These are phyloP conservation scores for Calliphora vomitoria DNA, from an alignment of 2,888 invertebrate species.

Conservation along the genomic window DNA sequence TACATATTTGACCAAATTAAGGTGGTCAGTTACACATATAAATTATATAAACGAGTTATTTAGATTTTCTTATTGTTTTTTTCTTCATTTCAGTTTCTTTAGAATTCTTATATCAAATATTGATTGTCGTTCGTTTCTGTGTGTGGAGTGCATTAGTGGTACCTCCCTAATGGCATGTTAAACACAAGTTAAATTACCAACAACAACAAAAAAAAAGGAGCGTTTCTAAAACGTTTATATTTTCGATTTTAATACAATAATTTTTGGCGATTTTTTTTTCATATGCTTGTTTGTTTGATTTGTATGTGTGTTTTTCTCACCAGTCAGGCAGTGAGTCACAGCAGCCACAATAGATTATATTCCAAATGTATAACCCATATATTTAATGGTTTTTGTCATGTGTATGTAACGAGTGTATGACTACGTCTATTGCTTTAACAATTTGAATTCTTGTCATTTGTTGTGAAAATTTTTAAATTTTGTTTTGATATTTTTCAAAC, in stretches of 20 bases:
- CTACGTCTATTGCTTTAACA: constrained; percentile 49
- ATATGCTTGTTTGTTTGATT: constrained; percentile 1
- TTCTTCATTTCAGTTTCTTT: constrained; percentile 13
- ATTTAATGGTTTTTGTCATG: constrained; percentile 68
- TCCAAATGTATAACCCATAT: constrained; percentile 54
- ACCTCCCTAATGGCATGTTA: constrained; percentile 72
- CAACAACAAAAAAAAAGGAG: constrained; percentile 65
- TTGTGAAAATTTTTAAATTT: constrained; percentile 64
- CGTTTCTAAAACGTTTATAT: constrained; percentile 67
- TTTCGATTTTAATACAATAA: constrained; percentile 47
- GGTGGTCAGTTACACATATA: constrained; percentile 57
- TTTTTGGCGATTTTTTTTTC: constrained; percentile 53
- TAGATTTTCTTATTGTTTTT: constrained; percentile 5
- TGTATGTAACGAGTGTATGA: constrained; percentile 54
- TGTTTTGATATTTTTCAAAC: constrained; percentile 60
- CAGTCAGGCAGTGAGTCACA: constrained; percentile 55
- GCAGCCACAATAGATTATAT: constrained; percentile 65
- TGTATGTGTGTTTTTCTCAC: constrained; percentile 35
- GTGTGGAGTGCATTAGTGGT: constrained; percentile 69
- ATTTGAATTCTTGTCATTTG: constrained; percentile 67
- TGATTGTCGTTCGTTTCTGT: constrained; percentile 36
- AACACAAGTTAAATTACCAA: constrained; percentile 66
- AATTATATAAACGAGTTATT: constrained; percentile 29
- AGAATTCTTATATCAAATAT: constrained; percentile 34
- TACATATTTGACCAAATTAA: constrained; percentile 34